A percentile compares a stretch with the other conserved stretches of the same genome.
Conservation (phyloP, 2,888 invertebrate species). For the Hirtodrosophila alboralis region DNA sequence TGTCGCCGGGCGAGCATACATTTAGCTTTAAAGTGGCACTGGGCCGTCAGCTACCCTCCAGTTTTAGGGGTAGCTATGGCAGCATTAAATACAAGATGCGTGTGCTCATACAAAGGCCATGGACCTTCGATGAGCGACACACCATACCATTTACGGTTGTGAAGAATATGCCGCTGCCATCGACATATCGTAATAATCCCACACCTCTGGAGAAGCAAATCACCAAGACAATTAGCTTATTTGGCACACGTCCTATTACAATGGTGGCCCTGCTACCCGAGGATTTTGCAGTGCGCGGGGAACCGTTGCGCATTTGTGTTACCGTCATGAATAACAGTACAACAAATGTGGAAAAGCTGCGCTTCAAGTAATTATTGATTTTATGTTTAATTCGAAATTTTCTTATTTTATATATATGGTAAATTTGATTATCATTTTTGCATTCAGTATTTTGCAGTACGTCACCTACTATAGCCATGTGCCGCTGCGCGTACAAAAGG, state of each 20-base stretch:
- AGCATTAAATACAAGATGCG: constrained; percentile 84
- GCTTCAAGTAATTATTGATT: constrained; percentile 68
- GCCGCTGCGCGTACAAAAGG: constrained; percentile 78
- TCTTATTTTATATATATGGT: no score
- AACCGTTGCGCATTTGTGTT: no score
- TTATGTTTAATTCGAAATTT: no score
- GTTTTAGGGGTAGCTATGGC: constrained; percentile 82
- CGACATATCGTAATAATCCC: constrained; percentile 66
- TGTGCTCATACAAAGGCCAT: constrained; percentile 82
- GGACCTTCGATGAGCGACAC: constrained; percentile 84
- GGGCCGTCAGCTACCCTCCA: constrained; percentile 81
- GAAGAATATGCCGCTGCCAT: constrained; percentile 76
- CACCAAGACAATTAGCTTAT: constrained; percentile 80
- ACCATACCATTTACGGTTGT: constrained; percentile 81
- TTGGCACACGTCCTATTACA: neutral
- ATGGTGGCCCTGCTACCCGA: neutral
- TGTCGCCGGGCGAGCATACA: constrained; percentile 81
- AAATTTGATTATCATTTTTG: no score
- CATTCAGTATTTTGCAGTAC: constrained; percentile 66
- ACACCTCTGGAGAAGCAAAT: constrained; percentile 77
- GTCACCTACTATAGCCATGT: constrained; percentile 81
- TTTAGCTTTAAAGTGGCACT: constrained; percentile 80
- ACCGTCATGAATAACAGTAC: no score
- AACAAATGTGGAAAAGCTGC: constrained; percentile 83
- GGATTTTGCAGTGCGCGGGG: no score